Conservation (phyloP, 2,888 invertebrate genomes). For the Andricus quercusramuli region DNA sequence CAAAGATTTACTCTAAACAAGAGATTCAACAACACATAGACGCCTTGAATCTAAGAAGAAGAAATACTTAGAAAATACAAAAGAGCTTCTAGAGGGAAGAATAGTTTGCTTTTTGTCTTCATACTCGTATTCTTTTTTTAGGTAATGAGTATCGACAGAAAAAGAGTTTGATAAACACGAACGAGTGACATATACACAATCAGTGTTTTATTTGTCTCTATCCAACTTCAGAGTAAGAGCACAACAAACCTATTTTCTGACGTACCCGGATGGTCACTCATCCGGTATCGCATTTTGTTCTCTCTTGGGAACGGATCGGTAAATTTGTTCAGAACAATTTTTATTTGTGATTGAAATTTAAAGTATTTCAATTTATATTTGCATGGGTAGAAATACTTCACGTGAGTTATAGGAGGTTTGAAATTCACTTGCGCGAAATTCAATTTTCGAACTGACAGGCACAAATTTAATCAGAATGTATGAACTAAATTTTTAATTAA, state of each 20-base stretch:
- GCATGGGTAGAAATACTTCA: background rate
- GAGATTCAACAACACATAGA: background rate
- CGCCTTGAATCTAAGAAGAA: background rate
- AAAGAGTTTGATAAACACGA: background rate
- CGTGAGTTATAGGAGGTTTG: background rate
- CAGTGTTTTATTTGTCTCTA: background rate
- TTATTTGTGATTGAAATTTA: constrained; percentile 1
- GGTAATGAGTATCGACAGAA: background rate
- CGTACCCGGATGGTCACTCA: background rate
- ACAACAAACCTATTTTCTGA: constrained; percentile 2
- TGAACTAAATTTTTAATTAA: background rate
- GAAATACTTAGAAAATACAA: background rate
- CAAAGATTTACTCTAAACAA: background rate
- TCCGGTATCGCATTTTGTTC: background rate
- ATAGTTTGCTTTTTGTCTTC: background rate
- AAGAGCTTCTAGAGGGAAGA: background rate
- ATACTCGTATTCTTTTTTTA: background rate
- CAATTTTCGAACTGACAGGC: background rate
- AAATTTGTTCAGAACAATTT: constrained; percentile 2
- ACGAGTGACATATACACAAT: background rate
- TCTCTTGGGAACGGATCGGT: background rate
- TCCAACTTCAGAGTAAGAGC: background rate
- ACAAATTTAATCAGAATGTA: background rate
- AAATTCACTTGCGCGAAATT: background rate
- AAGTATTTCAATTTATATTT: background rate